Base-by-base conservation (phyloP, 2,888 invertebrate species). In the Hirtodrosophila alboralis region DNA sequence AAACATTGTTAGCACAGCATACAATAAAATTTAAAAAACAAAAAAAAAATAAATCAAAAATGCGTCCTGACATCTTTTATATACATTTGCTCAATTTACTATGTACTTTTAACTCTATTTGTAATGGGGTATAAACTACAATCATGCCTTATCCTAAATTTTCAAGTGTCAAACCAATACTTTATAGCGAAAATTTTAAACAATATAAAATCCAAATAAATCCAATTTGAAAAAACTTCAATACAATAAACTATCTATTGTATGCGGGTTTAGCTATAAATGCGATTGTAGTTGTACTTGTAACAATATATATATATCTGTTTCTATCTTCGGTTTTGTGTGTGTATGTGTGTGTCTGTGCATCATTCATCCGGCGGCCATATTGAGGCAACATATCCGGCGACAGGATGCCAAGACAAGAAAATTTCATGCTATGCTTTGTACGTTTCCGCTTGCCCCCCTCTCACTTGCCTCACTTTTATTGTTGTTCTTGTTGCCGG, bases 351-450 rank as follows among this genome's bases (percentile, higher is more conserved):
- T 76, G 38, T 63, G 63, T 66, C 61, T 57, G 71, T 67, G 85
- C 79, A 84, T 80, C 85, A 84, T 84, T 81, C 81, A 83, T 85
- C 81, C 81, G 85, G 84, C 81, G 81, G 85, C 81, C 81, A 83
- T 79, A 79, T 83, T 85, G 85, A 83, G 85, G 85, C 85, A 85
- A 83, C 85, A 83, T 83, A 83, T 83, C 81, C 85, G 81, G 81
- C 84, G 85, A 83, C 81, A 83, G 85, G 84, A 81, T 83, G 84
- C 76, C 85, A 83, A 83, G 81, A 85, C 85, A 85, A 85, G 81
- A 83, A 75, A 81, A 79, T 79, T 79, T 79, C 84, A 79, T 79
- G 84, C 84, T 70, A 79, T 79, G 79, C 79, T 79, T 84, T 79
- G 79, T 84, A 80, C 78, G 75, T 75, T 79, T 84, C 84, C 84